Evolutionary conservation across 2,797 vertebrate species (phyloP).

Genomic region (Sebastiscus albofasciatus): DNA sequence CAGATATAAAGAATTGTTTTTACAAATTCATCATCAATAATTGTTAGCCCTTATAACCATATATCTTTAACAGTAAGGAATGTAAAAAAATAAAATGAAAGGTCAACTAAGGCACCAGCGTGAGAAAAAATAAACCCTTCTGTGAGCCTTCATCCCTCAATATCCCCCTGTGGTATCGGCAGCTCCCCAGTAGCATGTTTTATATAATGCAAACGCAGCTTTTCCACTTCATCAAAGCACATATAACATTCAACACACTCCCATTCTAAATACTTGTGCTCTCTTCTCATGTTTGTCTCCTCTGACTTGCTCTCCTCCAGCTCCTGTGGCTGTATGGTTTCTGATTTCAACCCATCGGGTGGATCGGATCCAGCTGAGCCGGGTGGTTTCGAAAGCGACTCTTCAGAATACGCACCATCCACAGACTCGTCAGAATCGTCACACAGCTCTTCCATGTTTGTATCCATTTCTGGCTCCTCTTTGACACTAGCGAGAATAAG

Average conservation of each 20-base stretch:
- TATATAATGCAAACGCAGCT: constrained; percentile 79
- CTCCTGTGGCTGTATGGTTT: background rate
- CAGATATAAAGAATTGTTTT: background rate
- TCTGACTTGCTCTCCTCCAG: background rate
- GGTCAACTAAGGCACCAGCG: background rate
- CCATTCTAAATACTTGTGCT: constrained; percentile 64
- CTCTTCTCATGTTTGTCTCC: background rate
- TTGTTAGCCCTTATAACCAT: background rate
- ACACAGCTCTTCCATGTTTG: background rate
- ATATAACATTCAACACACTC: constrained; percentile 77
- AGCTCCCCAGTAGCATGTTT: constrained; percentile 80
- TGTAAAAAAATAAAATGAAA: background rate
- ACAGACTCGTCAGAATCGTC: background rate
- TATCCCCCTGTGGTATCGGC: constrained; percentile 41
- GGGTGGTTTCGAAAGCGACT: constrained; percentile 3
- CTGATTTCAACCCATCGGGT: background rate
- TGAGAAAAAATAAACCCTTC: background rate
- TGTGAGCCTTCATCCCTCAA: constrained; percentile 1
- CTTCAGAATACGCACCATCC: constrained; percentile 3
- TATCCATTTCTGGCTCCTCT: constrained; percentile 1
- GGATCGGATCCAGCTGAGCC: background rate
- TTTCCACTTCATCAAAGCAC: constrained; percentile 70
- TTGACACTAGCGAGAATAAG: background rate
- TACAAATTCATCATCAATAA: background rate
- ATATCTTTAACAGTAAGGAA: background rate